These are phyloP conservation scores for Luidia sarsii DNA, from an alignment of 53 echinoderm and acorn worm genomes.

Conservation along the genomic window DNA sequence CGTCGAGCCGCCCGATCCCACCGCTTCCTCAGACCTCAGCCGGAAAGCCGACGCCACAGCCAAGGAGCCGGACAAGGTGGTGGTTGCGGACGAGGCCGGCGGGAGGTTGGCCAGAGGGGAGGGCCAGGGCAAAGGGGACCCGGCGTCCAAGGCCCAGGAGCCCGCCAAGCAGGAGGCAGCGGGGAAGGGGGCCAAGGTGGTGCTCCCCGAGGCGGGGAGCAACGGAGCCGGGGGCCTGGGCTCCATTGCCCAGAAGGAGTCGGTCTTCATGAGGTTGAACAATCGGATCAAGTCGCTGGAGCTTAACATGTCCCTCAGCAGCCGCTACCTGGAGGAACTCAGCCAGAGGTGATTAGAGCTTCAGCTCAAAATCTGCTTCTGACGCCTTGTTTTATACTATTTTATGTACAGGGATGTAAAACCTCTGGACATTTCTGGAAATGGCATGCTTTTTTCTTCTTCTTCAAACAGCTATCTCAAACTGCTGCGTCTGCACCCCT, in stretches of 20 bases:
- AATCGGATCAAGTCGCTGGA: slow-evolving; percentile 96
- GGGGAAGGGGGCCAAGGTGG: slow-evolving; percentile 20
- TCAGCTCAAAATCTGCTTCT: too few relatives aligned
- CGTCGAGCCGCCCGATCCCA: slow-evolving; percentile 2
- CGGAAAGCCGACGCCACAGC: slow-evolving; percentile 16
- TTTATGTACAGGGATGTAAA: too few relatives aligned
- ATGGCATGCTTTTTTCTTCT: too few relatives aligned
- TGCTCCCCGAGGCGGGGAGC: neutral
- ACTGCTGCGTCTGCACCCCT: too few relatives aligned
- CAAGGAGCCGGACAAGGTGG: neutral
- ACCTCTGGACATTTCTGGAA: too few relatives aligned
- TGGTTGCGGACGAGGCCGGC: neutral
- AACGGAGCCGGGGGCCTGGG: neutral
- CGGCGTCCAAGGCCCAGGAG: neutral
- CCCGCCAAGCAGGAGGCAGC: slow-evolving; percentile 14
- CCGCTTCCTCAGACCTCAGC: neutral
- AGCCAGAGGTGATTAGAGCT: slow-evolving; percentile 76
- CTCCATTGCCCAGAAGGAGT: slow-evolving; percentile 75
- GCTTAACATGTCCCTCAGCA: slow-evolving; percentile 91
- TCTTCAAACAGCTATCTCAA: too few relatives aligned
- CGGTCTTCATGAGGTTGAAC: slow-evolving; percentile 96
- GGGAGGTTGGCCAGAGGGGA: neutral
- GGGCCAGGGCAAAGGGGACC: neutral
- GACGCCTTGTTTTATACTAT: too few relatives aligned
- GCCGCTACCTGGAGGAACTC: slow-evolving; percentile 90